Evolutionary conservation across 2,888 invertebrate species (phyloP).

Genomic region (Eurytoma californica): DNA sequence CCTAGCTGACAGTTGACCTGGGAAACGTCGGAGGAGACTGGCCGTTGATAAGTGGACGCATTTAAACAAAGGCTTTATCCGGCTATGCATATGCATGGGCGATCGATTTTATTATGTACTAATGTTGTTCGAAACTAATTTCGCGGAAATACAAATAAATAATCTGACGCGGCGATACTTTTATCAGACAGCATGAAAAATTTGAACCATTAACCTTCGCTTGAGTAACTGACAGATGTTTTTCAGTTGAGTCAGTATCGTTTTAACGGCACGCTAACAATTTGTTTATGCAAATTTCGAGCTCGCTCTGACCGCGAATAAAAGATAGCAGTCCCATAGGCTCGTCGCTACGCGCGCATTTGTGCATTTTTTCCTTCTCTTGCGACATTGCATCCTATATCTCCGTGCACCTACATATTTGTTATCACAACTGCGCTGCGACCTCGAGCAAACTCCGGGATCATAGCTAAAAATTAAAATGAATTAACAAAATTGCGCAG

Average conservation of each 20-base stretch:
- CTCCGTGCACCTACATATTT: neutral
- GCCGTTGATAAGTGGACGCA: too few species aligned
- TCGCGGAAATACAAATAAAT: neutral
- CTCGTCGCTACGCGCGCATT: neutral
- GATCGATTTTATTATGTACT: neutral
- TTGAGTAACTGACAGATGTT: constrained; percentile 17
- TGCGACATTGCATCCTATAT: neutral
- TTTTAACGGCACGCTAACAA: constrained; percentile 13
- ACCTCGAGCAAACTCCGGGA: constrained; percentile 16
- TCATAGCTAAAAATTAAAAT: constrained; percentile 1
- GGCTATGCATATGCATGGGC: too few species aligned
- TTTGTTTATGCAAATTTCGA: constrained; percentile 34
- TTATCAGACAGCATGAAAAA: too few species aligned
- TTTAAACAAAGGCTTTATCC: too few species aligned
- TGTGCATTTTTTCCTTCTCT: constrained; percentile 12
- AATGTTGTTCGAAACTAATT: neutral
- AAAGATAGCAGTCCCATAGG: neutral
- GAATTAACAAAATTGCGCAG: neutral
- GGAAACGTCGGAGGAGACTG: too few species aligned
- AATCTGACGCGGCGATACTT: neutral
- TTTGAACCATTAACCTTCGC: constrained; percentile 3
- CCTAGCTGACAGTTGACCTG: too few species aligned
- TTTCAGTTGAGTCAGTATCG: constrained; percentile 1
- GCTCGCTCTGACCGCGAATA: neutral
- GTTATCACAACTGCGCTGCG: constrained; percentile 37